Base-by-base conservation (phyloP, 2,113 vertebrate genomes). In the Colaptes auratus region DNA sequence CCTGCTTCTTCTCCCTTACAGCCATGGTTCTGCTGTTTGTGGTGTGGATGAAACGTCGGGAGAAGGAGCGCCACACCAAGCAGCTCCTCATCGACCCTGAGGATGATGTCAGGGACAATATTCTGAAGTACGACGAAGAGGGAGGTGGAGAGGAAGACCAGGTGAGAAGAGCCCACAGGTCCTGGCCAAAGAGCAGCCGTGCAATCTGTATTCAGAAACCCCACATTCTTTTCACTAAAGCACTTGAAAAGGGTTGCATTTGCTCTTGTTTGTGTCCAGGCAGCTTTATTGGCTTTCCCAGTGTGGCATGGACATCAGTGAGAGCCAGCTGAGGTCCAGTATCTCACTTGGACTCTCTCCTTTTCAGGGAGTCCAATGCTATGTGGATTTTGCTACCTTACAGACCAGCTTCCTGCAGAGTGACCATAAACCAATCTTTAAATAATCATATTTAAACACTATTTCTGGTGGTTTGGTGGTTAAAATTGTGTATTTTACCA, bases 101-200 rank as follows among this genome's bases (percentile, higher is more conserved):
- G 95, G 99, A 99, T 1, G 99, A 99, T 1, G 99, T 99, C 82
- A 97, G 99, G 11, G 99, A 99, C 97, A 99, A 99, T 92, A 99
- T 99, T 92, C 98, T 99, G 66, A 99, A 99, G 96, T 99, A 99
- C 0, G 99, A 99, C 0, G 99, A 99, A 77, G 99, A 99, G 65
- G 99, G 99, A 27, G 99, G 99, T 6, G 99, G 99, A 55, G 99
- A 99, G 84, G 99, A 99, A 93, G 99, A 99, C 93, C 99, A 99
- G 98, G 99, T 99, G 95, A 98, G 97, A 48, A 7, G 20, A 53
- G 21, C 7, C 48, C 2, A 1, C 28, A 23, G 33, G 82, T 11
- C 3, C 0, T 31, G 59, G 50, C 85, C 33, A 6, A 30, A 44
- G 70, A 65, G 44, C 44, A 44, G 28, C 70, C n/a, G 21, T 39